Base-by-base conservation (phyloP, 2,113 vertebrate genomes). In the Numenius arquata region DNA sequence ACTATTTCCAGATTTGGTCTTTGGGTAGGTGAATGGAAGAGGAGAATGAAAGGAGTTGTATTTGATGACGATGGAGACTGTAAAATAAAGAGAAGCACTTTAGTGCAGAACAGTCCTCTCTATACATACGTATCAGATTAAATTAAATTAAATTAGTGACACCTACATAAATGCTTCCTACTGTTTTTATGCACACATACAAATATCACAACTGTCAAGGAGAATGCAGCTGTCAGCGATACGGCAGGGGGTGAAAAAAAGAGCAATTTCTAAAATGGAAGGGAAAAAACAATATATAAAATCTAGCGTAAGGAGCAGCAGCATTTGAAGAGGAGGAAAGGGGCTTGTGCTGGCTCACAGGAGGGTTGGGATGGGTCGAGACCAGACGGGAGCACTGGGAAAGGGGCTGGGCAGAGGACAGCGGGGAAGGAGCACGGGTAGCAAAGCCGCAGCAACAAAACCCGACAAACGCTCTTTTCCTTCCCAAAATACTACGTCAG, bases 71-170 rank as follows among this genome's bases (percentile, higher is more conserved):
- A 93, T 83, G 97, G 83, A 91, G 92, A 93, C 97, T 97, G 95
- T 7, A 95, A 96, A 96, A 96, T 48, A 96, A 97, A 97, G 87
- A 93, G 79, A 90, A 95, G 87, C 48, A 15, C 76, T 93, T 97
- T 90, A 96, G 96, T 9, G 13, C 47, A 11, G 83, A 91, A 72
- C 91, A 89, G 76, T 72, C 92, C 93, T 68, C 89, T 65, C 77
- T 48, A 59, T 95, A 93, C 75, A 12, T 58, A 61, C 67, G 6
- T 53, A 90, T 90, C 89, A 84, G 90, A 73, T 93, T 88, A 91
- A 96, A 96, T 97, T 96, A 95, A 97, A 96, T 97, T 95, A 94
- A 97, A 96, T 97, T 97, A 96, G 90, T 82, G 86, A 95, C 92
- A 96, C 96, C 96, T 94, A 93, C 94, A 95, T 73, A 94, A 97